These are phyloP conservation scores for Lagopus leucura DNA, from an alignment of 2,113 vertebrate genomes.

Conservation along the genomic window DNA sequence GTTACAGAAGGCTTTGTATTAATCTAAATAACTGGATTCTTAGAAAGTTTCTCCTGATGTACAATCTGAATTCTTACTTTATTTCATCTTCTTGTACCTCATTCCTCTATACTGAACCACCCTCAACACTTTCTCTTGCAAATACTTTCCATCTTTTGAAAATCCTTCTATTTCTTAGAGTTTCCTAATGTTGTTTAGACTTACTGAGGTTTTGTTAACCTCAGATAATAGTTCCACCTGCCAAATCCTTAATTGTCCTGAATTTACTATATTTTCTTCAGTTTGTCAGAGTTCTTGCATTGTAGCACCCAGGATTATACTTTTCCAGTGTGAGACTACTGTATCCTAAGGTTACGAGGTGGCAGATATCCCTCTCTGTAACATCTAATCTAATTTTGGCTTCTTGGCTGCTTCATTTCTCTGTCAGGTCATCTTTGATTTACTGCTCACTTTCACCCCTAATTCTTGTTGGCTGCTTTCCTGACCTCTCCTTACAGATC, in stretches of 20 bases:
- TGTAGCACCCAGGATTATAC: background rate
- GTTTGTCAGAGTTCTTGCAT: background rate
- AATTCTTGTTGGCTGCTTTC: background rate
- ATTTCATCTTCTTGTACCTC: background rate
- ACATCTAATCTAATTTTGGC: background rate
- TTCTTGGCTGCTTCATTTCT: conserved; percentile 1
- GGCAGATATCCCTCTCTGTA: background rate
- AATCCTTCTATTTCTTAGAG: background rate
- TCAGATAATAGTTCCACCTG: conserved; percentile 3
- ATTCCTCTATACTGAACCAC: background rate
- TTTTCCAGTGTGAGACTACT: background rate
- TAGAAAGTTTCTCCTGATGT: background rate
- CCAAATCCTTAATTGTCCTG: background rate
- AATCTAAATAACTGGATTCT: background rate
- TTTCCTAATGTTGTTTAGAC: conserved; percentile 8
- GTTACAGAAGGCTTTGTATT: background rate
- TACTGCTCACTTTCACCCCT: background rate
- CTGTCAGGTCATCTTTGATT: background rate
- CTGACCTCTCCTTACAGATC: background rate
- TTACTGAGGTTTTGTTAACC: conserved; percentile 39
- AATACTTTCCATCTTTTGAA: conserved; percentile 37
- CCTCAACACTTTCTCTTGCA: background rate
- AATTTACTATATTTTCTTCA: conserved; percentile 7
- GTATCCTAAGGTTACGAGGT: background rate
- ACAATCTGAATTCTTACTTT: background rate